Conservation (phyloP, 1,140 invertebrate species). For the Dinoponera quadriceps region DNA sequence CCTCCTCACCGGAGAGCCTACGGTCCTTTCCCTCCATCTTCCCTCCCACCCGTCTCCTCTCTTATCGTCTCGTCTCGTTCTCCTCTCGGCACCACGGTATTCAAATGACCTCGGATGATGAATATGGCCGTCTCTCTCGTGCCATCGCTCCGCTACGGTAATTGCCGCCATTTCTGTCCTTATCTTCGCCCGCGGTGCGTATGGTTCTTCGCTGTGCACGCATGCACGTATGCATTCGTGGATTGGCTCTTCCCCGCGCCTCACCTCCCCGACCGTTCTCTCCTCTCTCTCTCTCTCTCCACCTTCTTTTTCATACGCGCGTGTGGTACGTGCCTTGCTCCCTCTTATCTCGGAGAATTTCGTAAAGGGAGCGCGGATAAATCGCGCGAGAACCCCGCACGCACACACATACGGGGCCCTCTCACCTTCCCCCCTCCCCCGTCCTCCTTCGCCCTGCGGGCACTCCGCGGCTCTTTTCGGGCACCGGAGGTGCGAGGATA, state of each 20-base stretch:
- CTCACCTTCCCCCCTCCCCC: background rate
- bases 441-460: background rate
- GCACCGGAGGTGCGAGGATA: conserved; percentile 52
- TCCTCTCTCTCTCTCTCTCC: background rate
- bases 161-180: conserved; percentile 79
- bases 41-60: conserved; percentile 46
- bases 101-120: conserved; percentile 81
- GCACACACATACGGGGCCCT: no score
- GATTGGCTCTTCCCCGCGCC: conserved; percentile 50
- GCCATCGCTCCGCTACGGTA: conserved; percentile 65
- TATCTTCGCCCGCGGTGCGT: conserved; percentile 77
- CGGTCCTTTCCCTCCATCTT: conserved; percentile 14
- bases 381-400: conserved; percentile 64
- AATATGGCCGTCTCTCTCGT: conserved; percentile 70
- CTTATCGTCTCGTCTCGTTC: conserved; percentile 71
- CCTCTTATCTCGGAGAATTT: conserved; percentile 69
- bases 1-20: conserved; percentile 47
- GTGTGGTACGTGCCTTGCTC: conserved; percentile 46
- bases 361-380: conserved; percentile 63
- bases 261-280: background rate
- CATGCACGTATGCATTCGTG: conserved; percentile 48
- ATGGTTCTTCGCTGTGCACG: conserved; percentile 63
- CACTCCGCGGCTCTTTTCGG: conserved; percentile 15
- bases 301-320: conserved; percentile 3
- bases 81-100: conserved; percentile 74